Conservation (phyloP, 1,140 invertebrate species). For the Drosophila jambulina region DNA sequence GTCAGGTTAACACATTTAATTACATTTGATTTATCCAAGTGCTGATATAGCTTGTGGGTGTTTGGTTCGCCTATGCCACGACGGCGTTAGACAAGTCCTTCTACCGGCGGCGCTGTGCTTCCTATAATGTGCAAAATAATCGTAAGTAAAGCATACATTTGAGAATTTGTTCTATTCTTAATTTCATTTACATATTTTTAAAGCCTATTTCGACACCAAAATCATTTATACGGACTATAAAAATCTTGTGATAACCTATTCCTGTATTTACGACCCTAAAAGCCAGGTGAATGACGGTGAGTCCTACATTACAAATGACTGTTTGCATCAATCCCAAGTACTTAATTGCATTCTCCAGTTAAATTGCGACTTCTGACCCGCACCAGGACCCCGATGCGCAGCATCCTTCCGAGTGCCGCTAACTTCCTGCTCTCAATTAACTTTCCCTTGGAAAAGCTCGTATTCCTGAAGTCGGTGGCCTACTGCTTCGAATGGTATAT, state of each 20-base stretch:
- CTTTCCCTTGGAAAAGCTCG: constrained; percentile 24
- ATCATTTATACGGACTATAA: constrained; percentile 52
- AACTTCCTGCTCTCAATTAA: not conserved
- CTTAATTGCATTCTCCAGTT: not conserved
- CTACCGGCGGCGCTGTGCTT: constrained; percentile 45
- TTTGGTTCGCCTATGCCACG: constrained; percentile 60
- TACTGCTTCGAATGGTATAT: constrained; percentile 69
- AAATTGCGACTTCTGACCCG: constrained; percentile 53
- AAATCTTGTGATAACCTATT: constrained; percentile 29
- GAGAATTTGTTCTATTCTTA: not conserved
- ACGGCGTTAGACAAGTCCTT: constrained; percentile 27
- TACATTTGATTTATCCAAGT: not conserved
- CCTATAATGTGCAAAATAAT: constrained; percentile 46
- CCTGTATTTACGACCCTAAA: constrained; percentile 5
- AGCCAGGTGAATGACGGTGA: constrained; percentile 11
- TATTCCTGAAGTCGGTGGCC: constrained; percentile 18
- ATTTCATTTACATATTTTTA: not conserved
- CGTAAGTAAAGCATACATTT: constrained; percentile 41
- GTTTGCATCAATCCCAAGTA: not conserved
- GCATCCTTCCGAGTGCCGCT: not conserved
- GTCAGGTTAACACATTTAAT: not conserved
- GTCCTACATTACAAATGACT: not conserved
- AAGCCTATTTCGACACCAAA: constrained; percentile 37
- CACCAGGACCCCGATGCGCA: constrained; percentile 26
- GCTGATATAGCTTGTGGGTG: constrained; percentile 43